These are phyloP conservation scores for Calidris pugnax DNA, from an alignment of 2,113 vertebrate species.

Conservation along the genomic window DNA sequence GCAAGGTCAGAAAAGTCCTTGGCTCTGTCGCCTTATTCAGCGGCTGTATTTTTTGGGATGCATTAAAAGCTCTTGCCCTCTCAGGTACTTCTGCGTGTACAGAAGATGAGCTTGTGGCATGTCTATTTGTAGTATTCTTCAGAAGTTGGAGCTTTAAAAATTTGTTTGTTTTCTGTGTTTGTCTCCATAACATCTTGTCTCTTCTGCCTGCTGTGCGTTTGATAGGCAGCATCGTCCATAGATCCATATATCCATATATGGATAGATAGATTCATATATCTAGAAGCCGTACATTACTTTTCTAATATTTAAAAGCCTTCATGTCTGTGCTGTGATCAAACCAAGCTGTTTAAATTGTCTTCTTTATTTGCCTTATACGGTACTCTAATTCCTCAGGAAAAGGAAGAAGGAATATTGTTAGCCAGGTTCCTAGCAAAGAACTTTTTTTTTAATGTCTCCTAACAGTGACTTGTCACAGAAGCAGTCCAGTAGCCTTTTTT, in stretches of 20 bases:
- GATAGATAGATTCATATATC: neutral
- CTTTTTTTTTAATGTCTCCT: neutral
- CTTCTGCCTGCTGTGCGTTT: neutral
- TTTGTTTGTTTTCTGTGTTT: neutral
- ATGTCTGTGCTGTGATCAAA: neutral
- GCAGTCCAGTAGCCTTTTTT: neutral
- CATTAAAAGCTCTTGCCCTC: neutral
- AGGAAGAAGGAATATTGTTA: neutral
- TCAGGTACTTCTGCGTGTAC: neutral
- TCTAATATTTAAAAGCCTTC: neutral
- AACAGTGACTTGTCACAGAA: neutral
- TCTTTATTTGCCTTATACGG: neutral
- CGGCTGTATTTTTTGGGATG: neutral
- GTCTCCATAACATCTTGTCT: neutral
- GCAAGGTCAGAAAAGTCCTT: neutral
- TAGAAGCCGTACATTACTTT: neutral
- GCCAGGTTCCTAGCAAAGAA: neutral
- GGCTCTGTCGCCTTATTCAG: neutral
- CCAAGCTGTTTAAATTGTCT: neutral
- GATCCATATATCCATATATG: neutral
- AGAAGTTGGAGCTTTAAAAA: neutral
- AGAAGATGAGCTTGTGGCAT: neutral
- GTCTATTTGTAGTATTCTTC: neutral
- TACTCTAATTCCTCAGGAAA: neutral
- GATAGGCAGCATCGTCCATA: neutral